Base-by-base conservation (phyloP, 2,797 vertebrate species). In the Cyprinodon diabolis region DNA sequence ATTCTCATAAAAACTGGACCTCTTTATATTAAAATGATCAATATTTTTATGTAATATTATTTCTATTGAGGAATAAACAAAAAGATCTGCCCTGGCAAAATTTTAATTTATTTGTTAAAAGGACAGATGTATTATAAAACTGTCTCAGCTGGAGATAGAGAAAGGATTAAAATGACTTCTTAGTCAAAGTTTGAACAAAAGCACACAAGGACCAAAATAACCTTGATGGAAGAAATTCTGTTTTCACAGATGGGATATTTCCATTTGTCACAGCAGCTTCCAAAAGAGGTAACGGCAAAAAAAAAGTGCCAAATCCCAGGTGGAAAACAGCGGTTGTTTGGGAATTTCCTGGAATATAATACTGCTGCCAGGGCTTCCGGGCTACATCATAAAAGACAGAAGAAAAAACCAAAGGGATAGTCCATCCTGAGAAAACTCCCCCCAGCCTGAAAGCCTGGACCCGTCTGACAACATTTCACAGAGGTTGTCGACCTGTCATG, bases 51-150 rank as follows among this genome's bases (percentile, higher is more conserved):
- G 74, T 81, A 68, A 23, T 85, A 81, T 84, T 60, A 71, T 87
- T 84, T 77, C 21, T 48, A 72, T 79, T 43, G 37, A 69, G 37
- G 76, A 57, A 47, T 48, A 69, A 66, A 77, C 58, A 69, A 78
- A 81, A 68, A 68, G 57, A 15, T 85, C 84, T 86, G 79, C 82
- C 75, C 80, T 84, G 21, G 83, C 83, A 89, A 84, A 45, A 86
- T 85, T 30, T 92, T 94, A 90, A 93, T 93, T 94, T 94, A 94
- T 94, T 94, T 94, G 84, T 89, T 84, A 74, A 77, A 86, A 66
- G 76, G 85, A 83, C 87, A 83, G 82, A 81, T 79, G 21, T 69
- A 35, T 77, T 75, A 78, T 58, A 48, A 52, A 72, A 70, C 11
- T 70, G 47, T 71, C 49, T 60, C 30, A 45, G 56, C 48, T 74